Percentiles rank a stretch among this genome's conserved stretches.
Evolutionary conservation across 1,140 invertebrate species (phyloP).

Genomic region (Adoxophyes honmai): DNA sequence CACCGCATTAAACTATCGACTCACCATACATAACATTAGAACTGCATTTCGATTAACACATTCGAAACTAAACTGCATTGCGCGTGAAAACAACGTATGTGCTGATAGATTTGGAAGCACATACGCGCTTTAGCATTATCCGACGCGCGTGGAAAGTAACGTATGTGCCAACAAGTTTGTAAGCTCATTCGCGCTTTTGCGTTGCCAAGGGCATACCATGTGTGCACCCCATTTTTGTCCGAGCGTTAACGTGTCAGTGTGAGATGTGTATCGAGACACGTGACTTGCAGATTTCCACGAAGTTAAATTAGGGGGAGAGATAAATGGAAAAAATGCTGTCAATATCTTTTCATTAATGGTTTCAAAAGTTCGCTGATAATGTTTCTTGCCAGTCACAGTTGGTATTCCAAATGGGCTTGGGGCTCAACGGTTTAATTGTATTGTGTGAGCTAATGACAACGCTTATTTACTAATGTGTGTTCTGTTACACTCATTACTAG

Average conservation of each 20-base stretch:
- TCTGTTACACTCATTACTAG: too few relatives aligned
- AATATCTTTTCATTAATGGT: slow-evolving; percentile 46
- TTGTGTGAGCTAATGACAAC: slow-evolving; percentile 5
- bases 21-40: not conserved
- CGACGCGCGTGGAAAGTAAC: too few relatives aligned
- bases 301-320: slow-evolving; percentile 48
- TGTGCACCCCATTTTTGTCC: slow-evolving; percentile 17
- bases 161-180: too few relatives aligned
- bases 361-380: slow-evolving; percentile 32
- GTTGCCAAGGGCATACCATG: too few relatives aligned
- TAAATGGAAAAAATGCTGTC: slow-evolving; percentile 44
- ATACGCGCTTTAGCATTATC: too few relatives aligned
- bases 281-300: slow-evolving; percentile 36
- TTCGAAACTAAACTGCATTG: too few relatives aligned
- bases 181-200: too few relatives aligned
- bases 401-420: slow-evolving; percentile 19
- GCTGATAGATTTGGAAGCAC: too few relatives aligned
- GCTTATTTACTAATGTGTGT: too few relatives aligned
- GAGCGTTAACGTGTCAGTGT: slow-evolving; percentile 39
- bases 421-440: slow-evolving; percentile 18
- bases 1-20: not conserved
- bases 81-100: too few relatives aligned
- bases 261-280: slow-evolving; percentile 35
- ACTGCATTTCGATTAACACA: not conserved
- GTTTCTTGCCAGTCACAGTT: slow-evolving; percentile 28